These are phyloP conservation scores for Villa cingulata DNA, from an alignment of 2,888 invertebrate genomes.

Conservation along the genomic window DNA sequence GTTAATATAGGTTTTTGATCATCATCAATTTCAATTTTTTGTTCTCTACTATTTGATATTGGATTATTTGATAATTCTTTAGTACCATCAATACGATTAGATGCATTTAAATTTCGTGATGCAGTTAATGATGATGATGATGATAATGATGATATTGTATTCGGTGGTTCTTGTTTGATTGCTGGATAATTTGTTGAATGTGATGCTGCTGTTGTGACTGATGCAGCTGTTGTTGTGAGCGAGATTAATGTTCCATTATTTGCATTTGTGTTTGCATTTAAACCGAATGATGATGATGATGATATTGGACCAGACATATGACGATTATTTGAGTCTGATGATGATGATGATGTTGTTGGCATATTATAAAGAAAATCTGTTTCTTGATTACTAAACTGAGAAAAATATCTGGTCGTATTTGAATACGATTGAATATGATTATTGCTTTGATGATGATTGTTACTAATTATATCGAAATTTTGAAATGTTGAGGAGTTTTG, in stretches of 20 bases:
- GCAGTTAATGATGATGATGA: too few species aligned
- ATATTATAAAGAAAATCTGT: slow-evolving; percentile 3
- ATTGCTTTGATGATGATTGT: background rate
- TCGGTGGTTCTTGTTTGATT: slow-evolving; percentile 1
- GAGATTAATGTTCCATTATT: background rate
- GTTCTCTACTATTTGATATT: too few species aligned
- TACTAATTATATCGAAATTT: background rate
- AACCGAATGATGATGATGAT: slow-evolving; percentile 3
- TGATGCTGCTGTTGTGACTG: too few species aligned
- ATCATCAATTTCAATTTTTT: background rate
- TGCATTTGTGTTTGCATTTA: background rate
- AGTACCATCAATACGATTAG: too few species aligned
- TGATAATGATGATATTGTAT: background rate
- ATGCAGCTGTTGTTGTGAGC: background rate
- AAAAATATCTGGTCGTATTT: slow-evolving; percentile 14
- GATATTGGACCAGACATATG: background rate
- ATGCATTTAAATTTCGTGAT: too few species aligned
- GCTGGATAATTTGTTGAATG: background rate
- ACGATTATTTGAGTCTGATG: slow-evolving; percentile 4
- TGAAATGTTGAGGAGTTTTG: background rate
- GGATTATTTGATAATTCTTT: too few species aligned
- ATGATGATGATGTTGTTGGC: slow-evolving; percentile 1
- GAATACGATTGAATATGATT: background rate
- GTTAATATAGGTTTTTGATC: too few species aligned
- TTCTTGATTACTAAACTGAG: slow-evolving; percentile 16